Conservation (phyloP, 2,113 vertebrate genomes). For the Muntiacus muntjak region DNA sequence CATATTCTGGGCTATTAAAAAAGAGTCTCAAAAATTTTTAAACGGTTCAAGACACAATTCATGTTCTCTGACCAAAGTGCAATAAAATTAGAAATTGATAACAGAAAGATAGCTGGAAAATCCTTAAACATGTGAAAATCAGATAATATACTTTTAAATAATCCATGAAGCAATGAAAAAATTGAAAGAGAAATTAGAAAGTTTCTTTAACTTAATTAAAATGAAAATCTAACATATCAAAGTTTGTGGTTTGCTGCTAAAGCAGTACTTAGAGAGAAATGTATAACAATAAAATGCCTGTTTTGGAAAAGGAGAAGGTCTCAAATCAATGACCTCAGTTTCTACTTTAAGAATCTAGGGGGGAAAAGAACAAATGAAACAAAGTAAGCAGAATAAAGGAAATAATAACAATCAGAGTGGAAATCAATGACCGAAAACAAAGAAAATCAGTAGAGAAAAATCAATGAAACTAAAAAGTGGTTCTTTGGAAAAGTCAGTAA, state of each 20-base stretch:
- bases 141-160: not conserved
- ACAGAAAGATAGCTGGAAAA: not conserved
- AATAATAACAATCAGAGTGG: not conserved
- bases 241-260: not conserved
- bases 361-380: not conserved
- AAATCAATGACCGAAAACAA: not conserved
- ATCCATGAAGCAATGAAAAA: not conserved
- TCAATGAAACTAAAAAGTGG: not conserved
- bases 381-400: not conserved
- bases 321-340: not conserved
- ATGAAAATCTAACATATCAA: not conserved
- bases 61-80: not conserved
- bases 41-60: not conserved
- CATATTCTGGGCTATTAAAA: not conserved
- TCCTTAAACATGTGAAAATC: not conserved
- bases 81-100: not conserved
- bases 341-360: not conserved
- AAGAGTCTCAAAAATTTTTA: not conserved
- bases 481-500: not conserved
- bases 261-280: not conserved
- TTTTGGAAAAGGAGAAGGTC: constrained; percentile 5
- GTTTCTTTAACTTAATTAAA: not conserved
- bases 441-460: constrained; percentile 4
- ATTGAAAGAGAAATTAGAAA: not conserved
- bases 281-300: not conserved